Base-by-base conservation (phyloP, 2,888 invertebrate genomes). In the Diaphora mendica region DNA sequence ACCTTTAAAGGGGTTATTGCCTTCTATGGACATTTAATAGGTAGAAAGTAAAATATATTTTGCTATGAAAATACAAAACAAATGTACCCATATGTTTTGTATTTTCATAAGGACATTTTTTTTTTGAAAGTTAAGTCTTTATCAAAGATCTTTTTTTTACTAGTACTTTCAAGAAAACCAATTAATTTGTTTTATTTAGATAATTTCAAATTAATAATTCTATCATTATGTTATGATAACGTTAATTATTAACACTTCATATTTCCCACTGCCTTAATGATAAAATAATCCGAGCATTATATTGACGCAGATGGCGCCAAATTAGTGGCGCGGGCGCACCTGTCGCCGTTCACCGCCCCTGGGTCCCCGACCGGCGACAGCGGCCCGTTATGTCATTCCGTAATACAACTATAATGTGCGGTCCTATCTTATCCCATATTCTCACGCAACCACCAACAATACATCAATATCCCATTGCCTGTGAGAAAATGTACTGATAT, bases 331-430 rank as follows among this genome's bases (percentile, higher is more conserved):
- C 76, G 44, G 72, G 81, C 86, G 84, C 91, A 91, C 91, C 91
- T 91, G 92, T 89, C 89, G 85, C 65, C 76, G 81, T 72, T 68
- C 77, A 73, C 75, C 82, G 88, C 82, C 86, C 85, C 75, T 74
- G 85, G 82, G 82, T 87, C 88, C 79, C 84, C 78, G 71, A 74
- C 82, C 84, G 84, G 81, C 86, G 85, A 85, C 88, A 82, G 79
- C 80, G 88, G 81, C 88, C 94, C 93, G 94, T 94, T 94, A 94
- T 93, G 91, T 91, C 91, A 93, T 91, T 92, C 90, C 89, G 90
- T 91, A 92, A 91, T 91, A 89, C 88, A 87, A 89, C 89, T 90
- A 89, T 91, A 91, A 89, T 90, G 83, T 85, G 82, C 83, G 80
- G 85, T 88, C 86, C 81, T 87, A 79, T 85, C 83, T 83, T 87